Evolutionary conservation across 2,888 invertebrate species (phyloP).

Genomic region (Linnaemya tessellans): DNA sequence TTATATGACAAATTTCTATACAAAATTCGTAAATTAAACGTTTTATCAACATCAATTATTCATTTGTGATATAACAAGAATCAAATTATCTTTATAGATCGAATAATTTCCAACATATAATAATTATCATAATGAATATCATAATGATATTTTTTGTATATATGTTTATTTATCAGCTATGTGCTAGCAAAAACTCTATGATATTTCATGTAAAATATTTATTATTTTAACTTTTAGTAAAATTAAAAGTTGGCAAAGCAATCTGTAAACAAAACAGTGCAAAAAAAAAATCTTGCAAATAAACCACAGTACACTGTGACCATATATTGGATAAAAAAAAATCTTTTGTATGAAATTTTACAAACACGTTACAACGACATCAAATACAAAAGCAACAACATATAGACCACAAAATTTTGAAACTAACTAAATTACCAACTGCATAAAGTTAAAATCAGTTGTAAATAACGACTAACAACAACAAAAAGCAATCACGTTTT

Average conservation of each 20-base stretch:
- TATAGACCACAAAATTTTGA: constrained; percentile 50
- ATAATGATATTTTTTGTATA: too few species aligned
- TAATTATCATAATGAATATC: too few species aligned
- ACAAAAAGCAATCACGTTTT: constrained; percentile 3
- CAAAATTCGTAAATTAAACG: too few species aligned
- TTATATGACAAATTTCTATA: too few species aligned
- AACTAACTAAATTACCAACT: constrained; percentile 62
- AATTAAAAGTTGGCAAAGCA: background rate
- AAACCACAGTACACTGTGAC: constrained; percentile 29
- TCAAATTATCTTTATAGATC: too few species aligned
- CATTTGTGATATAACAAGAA: too few species aligned
- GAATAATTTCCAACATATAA: too few species aligned
- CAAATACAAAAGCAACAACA: constrained; percentile 10
- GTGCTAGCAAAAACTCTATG: background rate
- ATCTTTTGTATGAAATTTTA: background rate
- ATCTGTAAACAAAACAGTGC: background rate
- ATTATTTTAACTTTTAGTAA: background rate
- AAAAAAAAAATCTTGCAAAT: constrained; percentile 13
- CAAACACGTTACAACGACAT: constrained; percentile 41
- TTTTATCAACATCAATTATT: too few species aligned
- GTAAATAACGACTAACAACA: constrained; percentile 4
- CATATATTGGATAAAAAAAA: constrained; percentile 10
- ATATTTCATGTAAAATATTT: background rate
- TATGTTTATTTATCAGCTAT: too few species aligned
- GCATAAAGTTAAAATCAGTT: constrained; percentile 27